Evolutionary conservation across 2,888 invertebrate genomes (phyloP).

Genomic region (Cataglyphis livida): DNA sequence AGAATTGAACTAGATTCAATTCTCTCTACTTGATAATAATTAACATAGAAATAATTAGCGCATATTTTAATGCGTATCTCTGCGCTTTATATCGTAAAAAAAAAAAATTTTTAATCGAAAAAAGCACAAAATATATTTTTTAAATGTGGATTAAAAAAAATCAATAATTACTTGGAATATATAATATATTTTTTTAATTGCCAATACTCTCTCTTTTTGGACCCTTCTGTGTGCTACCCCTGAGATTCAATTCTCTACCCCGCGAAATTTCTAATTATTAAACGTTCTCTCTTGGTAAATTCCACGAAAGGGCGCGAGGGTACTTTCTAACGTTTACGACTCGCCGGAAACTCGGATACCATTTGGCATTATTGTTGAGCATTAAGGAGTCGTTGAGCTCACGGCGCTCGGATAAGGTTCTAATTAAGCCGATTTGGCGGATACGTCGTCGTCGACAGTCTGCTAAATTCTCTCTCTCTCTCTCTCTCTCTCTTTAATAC

Average conservation of each 20-base stretch:
- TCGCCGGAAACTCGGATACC: conserved; percentile 39
- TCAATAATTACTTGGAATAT: too few relatives aligned
- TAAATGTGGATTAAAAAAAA: too few relatives aligned
- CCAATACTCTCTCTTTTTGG: not conserved
- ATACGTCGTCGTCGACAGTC: conserved; percentile 39
- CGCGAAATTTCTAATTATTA: conserved; percentile 51
- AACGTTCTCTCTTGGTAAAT: conserved; percentile 25
- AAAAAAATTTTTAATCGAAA: not conserved
- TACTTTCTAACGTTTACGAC: conserved; percentile 28
- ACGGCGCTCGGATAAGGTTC: conserved; percentile 35
- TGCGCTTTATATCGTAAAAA: not conserved
- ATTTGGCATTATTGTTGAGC: conserved; percentile 50
- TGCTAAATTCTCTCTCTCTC: conserved; percentile 18
- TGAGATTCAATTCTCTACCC: not conserved
- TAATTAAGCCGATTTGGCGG: conserved; percentile 49
- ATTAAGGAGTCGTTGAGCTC: conserved; percentile 46
- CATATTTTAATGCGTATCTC: too few relatives aligned
- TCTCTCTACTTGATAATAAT: too few relatives aligned
- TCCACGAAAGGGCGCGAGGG: conserved; percentile 21
- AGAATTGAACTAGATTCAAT: too few relatives aligned
- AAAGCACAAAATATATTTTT: too few relatives aligned
- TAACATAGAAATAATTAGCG: too few relatives aligned
- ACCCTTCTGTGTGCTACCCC: not conserved
- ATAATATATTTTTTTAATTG: not conserved
- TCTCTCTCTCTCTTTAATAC: not conserved